Base-by-base conservation (phyloP, 1,140 invertebrate species). In the Drosophila persimilis region DNA sequence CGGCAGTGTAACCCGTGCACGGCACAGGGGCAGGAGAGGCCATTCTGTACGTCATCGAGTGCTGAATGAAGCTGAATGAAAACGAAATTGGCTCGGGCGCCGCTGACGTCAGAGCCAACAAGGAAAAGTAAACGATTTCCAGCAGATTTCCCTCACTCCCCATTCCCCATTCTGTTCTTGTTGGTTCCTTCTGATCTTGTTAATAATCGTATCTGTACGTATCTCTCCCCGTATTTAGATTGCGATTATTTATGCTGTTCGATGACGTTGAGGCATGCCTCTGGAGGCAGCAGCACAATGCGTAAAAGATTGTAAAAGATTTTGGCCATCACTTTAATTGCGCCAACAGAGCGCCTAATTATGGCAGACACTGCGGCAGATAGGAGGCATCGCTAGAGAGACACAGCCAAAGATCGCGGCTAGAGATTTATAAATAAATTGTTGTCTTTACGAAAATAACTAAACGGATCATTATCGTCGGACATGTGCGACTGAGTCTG, bases 281-380 rank as follows among this genome's bases (percentile, higher is more conserved):
- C 11, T 31, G 20, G 56, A 35, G 31, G 6, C 29, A 26, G 24
- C 29, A 31, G 31, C 0, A 2, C 31, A 31, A 9, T 31, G 43
- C 20, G 8, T 11, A 31, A 39, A 39, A 39, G 35, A 20, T 57
- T 69, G 65, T 69, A 69, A 69, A 55, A 56, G 65, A 69, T 31
- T 65, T 67, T 65, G 43, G 59, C 31, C 43, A 29, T 39, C 57
- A 55, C 22, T 48, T 77, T 60, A 62, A 71, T 70, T 70, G 65
- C 65, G 65, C 65, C 69, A 71, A 72, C 66, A 75, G 77, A 80
- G 77, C 73, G 47, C 67, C 45, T 81, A 80, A 73, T 73, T 80
- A 73, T 77, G 78, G 72, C 78, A 81, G 79, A 83, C 79, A 78
- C 59, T 83, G 64, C 62, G 79, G 58, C 67, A 72, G 72, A 57